Evolutionary conservation across 2,797 vertebrate genomes (phyloP).

Genomic region (Champsocephalus esox): DNA sequence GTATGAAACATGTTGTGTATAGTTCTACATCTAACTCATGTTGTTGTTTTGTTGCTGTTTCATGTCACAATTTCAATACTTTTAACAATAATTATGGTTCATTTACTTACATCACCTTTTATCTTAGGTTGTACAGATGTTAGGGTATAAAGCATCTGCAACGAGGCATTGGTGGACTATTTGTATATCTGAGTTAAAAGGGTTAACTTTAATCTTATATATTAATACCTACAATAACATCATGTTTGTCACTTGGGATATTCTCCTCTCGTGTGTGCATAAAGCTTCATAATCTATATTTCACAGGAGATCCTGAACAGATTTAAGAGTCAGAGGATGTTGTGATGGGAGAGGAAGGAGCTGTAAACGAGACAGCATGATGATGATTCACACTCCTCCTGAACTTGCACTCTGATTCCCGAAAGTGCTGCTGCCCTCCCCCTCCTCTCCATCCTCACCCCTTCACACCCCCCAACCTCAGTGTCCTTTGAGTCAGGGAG

Average conservation of each 20-base stretch:
- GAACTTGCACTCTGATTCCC: constrained; percentile 59
- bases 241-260: not conserved
- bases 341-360: not conserved
- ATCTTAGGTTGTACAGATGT: too few species aligned
- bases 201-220: not conserved
- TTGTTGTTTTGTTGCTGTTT: too few species aligned
- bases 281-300: not conserved
- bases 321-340: not conserved
- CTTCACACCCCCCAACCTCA: constrained; percentile 45
- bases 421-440: constrained; percentile 43
- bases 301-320: not conserved
- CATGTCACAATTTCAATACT: too few species aligned
- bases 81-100: too few species aligned
- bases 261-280: not conserved
- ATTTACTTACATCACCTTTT: too few species aligned
- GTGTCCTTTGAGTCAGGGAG: constrained; percentile 76
- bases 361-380: constrained; percentile 7
- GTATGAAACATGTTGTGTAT: too few species aligned
- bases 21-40: too few species aligned
- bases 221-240: not conserved
- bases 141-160: too few species aligned
- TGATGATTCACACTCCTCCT: constrained; percentile 69
- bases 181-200: too few species aligned
- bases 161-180: too few species aligned
- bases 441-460: not conserved